Evolutionary conservation across 2,888 invertebrate genomes (phyloP), one percentile per base, ranked within the genome.

Genomic region (Germaria angustata): DNA sequence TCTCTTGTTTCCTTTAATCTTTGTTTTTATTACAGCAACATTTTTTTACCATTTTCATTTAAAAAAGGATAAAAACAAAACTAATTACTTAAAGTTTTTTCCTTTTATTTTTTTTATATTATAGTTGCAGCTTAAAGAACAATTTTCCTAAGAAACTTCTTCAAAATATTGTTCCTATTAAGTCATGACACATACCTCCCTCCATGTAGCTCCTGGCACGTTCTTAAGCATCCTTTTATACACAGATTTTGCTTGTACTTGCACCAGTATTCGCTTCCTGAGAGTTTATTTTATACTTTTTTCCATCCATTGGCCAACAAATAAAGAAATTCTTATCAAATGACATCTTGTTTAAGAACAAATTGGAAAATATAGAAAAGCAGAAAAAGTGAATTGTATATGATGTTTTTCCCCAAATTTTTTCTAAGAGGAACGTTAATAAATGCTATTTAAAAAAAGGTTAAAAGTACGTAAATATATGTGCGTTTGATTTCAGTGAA

Each of bases 231-330:
- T 8, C 28, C 36, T 8, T n/a, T 36, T 49, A 17, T 3, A 41
- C 41, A 72, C 2, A 46, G 2, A 46, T 5, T n/a, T 61, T 41
- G 13, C 9, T 20, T 13, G 9, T 41, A 24, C n/a, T 46, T 49
- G 13, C 63, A 20, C 11, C 3, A 15, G 22, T 6, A 53, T 22
- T 46, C 17, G 32, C 15, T 39, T 66, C 36, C 68, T 68, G 39
- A 20, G 39, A 49, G 61, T 39, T 63, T 63, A n/a, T 32, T 53
- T 8, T 53, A 32, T 59, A 11, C 22, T 0, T 13, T 2, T 61
- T 39, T 32, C 34, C 44, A 39, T 77, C 77, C 77, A 61, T 77
- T 61, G 77, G 77, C 61, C 68, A 77, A 44, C 68, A 68, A 77
- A 68, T 69, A 61, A 61, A 77, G 34, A 44, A 53, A 53, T 61